Evolutionary conservation across 2,888 invertebrate species (phyloP), one percentile per base, ranked within the genome.

Genomic region (Crepidodera aurea): DNA sequence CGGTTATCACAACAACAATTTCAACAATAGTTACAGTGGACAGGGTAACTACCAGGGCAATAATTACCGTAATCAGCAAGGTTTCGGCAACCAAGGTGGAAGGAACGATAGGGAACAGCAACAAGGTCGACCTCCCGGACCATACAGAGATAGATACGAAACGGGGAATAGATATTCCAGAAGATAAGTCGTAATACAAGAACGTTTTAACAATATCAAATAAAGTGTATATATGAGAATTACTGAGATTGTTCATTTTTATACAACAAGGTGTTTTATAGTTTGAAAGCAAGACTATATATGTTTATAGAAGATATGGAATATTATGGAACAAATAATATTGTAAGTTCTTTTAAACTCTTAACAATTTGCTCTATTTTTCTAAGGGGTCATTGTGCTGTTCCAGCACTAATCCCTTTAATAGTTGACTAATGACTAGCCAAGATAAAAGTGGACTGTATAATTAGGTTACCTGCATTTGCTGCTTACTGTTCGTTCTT

Each of bases 61-160:
- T 51, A 56, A 62, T 51, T 10, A 10, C 2, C 51, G 63, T 15
- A 51, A 51, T 25, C 34, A 61, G 18, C 55, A 67, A 3, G 61
- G 62, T 27, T 68, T 69, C 42, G 66, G 67, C 46, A 66, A 62
- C 12, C 60, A 68, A 6, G 32, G 55, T 2, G 32, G 51, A 22
- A 59, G 59, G 6, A 54, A 57, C 13, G 51, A 64, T 5, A 64
- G 63, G 3, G 51, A 62, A 46, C 61, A 66, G 34, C 51, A 62
- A 46, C 34, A 61, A n/a, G 64, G 66, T 19, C 66, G 77, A 51
- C 71, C 70, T 4, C 72, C 76, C 16, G 78, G 79, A 13, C 78
- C 79, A 0, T 77, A 79, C 46, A 70, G 72, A 37, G 78, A 78
- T 55, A 70, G 74, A 62, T 78, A 75, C 62, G 74, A 73, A 55